phyloP scores from a whole-genome alignment of 2,113 vertebrate species.

The Xerus inauris region DNA sequence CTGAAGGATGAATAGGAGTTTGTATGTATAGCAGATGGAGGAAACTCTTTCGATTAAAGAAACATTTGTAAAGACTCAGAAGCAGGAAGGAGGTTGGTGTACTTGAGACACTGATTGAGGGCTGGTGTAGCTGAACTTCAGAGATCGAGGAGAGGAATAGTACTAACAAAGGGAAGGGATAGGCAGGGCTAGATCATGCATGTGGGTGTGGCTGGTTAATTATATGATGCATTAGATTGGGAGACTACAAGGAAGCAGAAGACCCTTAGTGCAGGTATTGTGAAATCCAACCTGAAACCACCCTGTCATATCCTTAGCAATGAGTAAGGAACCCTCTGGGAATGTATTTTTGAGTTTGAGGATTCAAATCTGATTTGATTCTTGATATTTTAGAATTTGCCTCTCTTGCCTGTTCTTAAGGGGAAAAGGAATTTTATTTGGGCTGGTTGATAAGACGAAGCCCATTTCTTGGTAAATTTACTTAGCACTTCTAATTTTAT shows the following conservation, averaged over 20 bases:
- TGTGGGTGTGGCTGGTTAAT: not conserved
- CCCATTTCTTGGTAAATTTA: constrained; percentile 41
- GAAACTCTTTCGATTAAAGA: not conserved
- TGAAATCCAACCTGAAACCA: not conserved
- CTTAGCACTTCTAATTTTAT: constrained; percentile 34
- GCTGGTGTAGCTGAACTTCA: not conserved
- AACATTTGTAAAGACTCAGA: not conserved
- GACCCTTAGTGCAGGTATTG: not conserved
- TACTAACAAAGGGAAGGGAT: not conserved
- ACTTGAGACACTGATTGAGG: not conserved
- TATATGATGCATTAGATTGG: not conserved
- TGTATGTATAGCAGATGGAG: not conserved
- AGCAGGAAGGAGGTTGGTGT: not conserved
- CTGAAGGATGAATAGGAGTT: not conserved
- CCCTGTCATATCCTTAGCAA: not conserved
- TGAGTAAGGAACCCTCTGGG: not conserved
- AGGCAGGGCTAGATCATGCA: not conserved
- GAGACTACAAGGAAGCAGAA: not conserved
- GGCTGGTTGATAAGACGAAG: not conserved
- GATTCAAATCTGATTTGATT: constrained; percentile 45
- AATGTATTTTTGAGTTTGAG: constrained; percentile 43
- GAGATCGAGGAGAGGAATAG: not conserved
- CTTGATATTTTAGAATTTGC: constrained; percentile 29
- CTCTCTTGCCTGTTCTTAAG: not conserved
- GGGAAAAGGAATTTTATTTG: constrained; percentile 40